Percentiles rank a stretch among this genome's conserved stretches.
phyloP scores from a whole-genome alignment of 2,797 vertebrate genomes.

The Adelosebastes latens region DNA sequence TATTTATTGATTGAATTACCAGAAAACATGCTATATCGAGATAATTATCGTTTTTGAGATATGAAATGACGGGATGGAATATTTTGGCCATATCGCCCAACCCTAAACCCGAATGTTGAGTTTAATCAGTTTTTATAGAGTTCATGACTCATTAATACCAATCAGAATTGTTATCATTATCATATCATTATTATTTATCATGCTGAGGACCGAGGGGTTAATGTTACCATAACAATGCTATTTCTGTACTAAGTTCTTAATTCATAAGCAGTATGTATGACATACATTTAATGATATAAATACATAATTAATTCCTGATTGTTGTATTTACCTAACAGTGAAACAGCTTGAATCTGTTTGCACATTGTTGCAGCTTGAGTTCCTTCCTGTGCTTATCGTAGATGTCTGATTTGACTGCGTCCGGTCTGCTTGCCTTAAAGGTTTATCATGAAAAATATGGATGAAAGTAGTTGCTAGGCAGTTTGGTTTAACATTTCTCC shows the following conservation, averaged over 20 bases:
- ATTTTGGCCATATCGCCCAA: too few species aligned
- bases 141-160: not conserved
- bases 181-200: not conserved
- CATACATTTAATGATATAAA: not conserved
- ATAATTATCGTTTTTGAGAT: too few species aligned
- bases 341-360: not conserved
- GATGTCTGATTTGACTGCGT: not conserved
- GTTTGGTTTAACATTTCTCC: not conserved
- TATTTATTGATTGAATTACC: too few species aligned
- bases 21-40: too few species aligned
- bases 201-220: not conserved
- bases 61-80: too few species aligned
- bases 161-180: not conserved
- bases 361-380: not conserved
- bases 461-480: not conserved
- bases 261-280: not conserved
- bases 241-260: not conserved
- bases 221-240: not conserved
- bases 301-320: not conserved
- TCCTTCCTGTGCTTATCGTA: not conserved
- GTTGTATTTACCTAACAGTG: not conserved
- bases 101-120: too few species aligned
- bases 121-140: not conserved
- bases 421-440: not conserved
- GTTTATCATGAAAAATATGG: slow-evolving; percentile 8